Conservation (phyloP, 2,888 invertebrate species). For the Ganaspis brasiliensis region DNA sequence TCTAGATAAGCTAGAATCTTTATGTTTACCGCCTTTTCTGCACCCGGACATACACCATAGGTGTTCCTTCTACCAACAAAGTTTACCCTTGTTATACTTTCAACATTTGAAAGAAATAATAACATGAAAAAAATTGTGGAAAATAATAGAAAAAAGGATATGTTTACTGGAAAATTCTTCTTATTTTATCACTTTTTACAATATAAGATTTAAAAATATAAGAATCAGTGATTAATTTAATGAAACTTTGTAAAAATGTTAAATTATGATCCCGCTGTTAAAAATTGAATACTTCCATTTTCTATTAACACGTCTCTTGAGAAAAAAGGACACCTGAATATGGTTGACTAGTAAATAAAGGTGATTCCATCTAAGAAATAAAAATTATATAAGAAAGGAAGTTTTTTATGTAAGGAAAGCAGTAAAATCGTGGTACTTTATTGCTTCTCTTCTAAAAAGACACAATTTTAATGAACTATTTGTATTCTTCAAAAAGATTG, state of each 20-base stretch:
- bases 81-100: conserved; percentile 3
- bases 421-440: conserved; percentile 10
- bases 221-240: too few relatives aligned
- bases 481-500: conserved; percentile 23
- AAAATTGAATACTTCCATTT: too few relatives aligned
- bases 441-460: conserved; percentile 12
- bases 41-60: conserved; percentile 14
- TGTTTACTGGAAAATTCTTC: too few relatives aligned
- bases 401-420: neutral
- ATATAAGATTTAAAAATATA: too few relatives aligned
- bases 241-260: too few relatives aligned
- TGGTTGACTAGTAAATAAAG: too few relatives aligned
- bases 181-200: too few relatives aligned
- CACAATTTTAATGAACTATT: conserved; percentile 34
- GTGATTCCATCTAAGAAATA: conserved; percentile 11
- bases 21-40: conserved; percentile 61
- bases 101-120: neutral
- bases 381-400: conserved; percentile 13
- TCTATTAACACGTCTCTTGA: too few relatives aligned
- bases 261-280: too few relatives aligned
- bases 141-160: too few relatives aligned
- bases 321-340: too few relatives aligned
- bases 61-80: conserved; percentile 11
- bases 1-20: conserved; percentile 57
- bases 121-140: too few relatives aligned